Percentiles rank a stretch among this genome's conserved stretches.
phyloP scores from a whole-genome alignment of 2,797 vertebrate species.

The Danio albolineatus region DNA sequence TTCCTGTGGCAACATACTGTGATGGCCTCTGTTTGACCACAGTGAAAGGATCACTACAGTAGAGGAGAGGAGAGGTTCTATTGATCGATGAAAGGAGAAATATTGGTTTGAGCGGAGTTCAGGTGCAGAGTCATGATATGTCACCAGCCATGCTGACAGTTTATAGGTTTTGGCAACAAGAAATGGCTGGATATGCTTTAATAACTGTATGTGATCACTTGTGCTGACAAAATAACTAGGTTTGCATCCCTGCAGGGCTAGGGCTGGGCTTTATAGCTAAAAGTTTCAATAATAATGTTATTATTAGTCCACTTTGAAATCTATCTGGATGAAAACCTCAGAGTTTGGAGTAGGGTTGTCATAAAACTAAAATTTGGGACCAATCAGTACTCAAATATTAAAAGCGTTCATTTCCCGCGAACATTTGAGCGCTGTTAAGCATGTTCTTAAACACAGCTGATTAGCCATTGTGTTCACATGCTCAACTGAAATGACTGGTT shows the following conservation, averaged over 20 bases:
- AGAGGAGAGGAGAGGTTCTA: not conserved
- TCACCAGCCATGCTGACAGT: not conserved
- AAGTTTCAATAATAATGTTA: too few species aligned
- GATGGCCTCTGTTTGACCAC: constrained; percentile 79
- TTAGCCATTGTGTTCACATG: too few species aligned
- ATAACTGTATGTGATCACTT: not conserved
- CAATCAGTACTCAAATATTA: too few species aligned
- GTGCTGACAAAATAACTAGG: not conserved
- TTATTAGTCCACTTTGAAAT: too few species aligned
- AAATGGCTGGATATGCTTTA: not conserved
- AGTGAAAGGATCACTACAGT: constrained; percentile 67
- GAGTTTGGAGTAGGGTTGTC: too few species aligned
- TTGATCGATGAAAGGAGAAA: constrained; percentile 11
- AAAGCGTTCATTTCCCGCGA: too few species aligned
- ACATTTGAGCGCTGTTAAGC: too few species aligned
- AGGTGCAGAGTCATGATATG: not conserved
- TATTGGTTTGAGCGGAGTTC: constrained; percentile 12
- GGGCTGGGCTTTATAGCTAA: not conserved
- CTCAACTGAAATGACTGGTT: too few species aligned
- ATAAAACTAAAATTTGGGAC: too few species aligned
- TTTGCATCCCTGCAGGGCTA: not conserved
- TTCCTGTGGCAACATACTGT: constrained; percentile 74
- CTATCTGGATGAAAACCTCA: too few species aligned
- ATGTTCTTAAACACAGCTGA: too few species aligned
- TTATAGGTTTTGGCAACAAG: not conserved